Evolutionary conservation across 2,888 invertebrate species (phyloP), one percentile per base, ranked within the genome.

Genomic region (Mythimna pallens): DNA sequence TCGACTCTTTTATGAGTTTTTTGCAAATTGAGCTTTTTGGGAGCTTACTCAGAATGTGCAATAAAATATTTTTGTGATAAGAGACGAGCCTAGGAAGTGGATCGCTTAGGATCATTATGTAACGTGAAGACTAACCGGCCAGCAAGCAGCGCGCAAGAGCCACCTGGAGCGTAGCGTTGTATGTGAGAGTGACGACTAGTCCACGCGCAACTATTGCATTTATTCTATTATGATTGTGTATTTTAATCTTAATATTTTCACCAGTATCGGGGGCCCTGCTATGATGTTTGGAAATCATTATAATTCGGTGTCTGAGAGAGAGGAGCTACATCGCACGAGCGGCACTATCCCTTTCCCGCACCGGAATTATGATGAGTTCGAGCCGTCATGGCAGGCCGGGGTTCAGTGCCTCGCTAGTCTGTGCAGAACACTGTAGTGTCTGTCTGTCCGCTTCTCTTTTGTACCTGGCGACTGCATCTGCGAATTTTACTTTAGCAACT

Each of bases 171-270:
- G 22, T 2, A 12, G 66, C 55, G 57, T 30, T 47, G 52, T 61
- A 5, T 22, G n/a, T 8, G 34, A n/a, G 17, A 22, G 40, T 25
- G 57, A 50, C 7, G 36, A 30, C 30, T 52, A 65, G 58, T 66
- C 73, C 65, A 68, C 70, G 86, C 87, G 86, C 88, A 78, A 82
- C 81, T 79, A 40, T 67, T 80, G 87, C 87, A 88, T 88, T 88
- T 85, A 85, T 78, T 76, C 64, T 70, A 78, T 65, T 78, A 76
- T 75, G 55, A 77, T 78, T 71, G 78, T 78, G 72, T 80, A 86
- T 58, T 68, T 65, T 64, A 67, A 73, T 67, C 40, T 75, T 55
- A 72, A 75, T 78, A 78, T 82, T 82, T 83, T 81, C 70, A 78
- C 81, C 75, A 69, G 59, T 83, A 76, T 78, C 57, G 47, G 47